These are phyloP conservation scores for Mythimna pallens DNA, from an alignment of 2,888 invertebrate genomes.

Conservation along the genomic window DNA sequence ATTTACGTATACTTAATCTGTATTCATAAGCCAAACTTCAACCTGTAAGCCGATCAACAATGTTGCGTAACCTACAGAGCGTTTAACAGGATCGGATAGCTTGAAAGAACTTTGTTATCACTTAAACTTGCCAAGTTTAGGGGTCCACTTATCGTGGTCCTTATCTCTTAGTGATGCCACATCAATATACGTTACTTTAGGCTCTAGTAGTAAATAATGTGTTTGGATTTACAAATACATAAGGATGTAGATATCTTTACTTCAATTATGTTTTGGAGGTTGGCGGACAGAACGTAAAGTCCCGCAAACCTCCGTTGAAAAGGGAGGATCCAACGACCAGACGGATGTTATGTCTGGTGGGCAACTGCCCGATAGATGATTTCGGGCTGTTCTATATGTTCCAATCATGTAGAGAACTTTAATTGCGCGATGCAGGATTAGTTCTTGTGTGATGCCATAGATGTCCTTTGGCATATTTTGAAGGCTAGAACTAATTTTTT, in stretches of 20 bases:
- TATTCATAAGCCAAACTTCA: conserved; percentile 44
- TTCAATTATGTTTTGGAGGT: neutral
- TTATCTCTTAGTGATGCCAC: conserved; percentile 63
- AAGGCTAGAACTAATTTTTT: neutral
- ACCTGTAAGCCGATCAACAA: conserved; percentile 52
- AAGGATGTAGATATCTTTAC: neutral
- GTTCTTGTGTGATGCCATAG: no score
- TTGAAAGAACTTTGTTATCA: conserved; percentile 68
- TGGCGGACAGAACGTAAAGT: no score
- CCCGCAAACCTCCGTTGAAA: no score
- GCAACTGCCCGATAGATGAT: no score
- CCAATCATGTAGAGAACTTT: no score
- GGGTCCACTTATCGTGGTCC: conserved; percentile 60
- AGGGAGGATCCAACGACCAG: no score
- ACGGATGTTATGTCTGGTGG: no score
- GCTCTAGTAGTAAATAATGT: conserved; percentile 29
- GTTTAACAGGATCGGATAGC: conserved; percentile 60
- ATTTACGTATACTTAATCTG: conserved; percentile 18
- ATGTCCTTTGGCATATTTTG: neutral
- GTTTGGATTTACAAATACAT: conserved; percentile 8
- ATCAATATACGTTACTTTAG: conserved; percentile 38
- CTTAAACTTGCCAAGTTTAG: conserved; percentile 64
- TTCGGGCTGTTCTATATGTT: no score
- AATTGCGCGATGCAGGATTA: no score
- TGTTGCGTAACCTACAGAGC: conserved; percentile 59